Evolutionary conservation across 1,140 invertebrate species (phyloP).

Genomic region (Maconellicoccus hirsutus): DNA sequence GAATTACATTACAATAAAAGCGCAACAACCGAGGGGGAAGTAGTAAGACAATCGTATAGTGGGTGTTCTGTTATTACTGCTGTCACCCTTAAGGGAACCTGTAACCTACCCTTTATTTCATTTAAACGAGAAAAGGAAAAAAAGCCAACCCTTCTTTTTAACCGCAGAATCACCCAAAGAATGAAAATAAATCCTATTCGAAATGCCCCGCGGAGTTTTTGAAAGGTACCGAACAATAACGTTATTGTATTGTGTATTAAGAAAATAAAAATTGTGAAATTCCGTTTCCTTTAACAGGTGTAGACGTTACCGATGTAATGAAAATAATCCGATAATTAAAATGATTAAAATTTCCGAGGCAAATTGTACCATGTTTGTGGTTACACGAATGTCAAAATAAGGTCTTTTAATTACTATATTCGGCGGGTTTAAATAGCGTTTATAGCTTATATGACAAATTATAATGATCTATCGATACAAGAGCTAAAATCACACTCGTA

Average conservation of each 20-base stretch:
- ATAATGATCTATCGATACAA: too few relatives aligned
- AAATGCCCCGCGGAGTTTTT: constrained; percentile 18
- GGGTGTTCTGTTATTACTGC: constrained; percentile 21
- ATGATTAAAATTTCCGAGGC: neutral
- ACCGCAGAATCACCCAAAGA: constrained; percentile 16
- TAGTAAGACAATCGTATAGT: constrained; percentile 21
- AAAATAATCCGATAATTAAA: neutral
- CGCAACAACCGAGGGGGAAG: constrained; percentile 17
- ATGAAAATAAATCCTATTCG: constrained; percentile 17
- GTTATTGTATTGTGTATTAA: neutral
- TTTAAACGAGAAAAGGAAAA: constrained; percentile 6
- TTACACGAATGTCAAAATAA: too few relatives aligned
- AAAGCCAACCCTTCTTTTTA: constrained; percentile 21
- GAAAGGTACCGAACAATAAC: constrained; percentile 2
- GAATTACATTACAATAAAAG: constrained; percentile 21
- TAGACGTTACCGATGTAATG: neutral
- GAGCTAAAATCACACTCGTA: too few relatives aligned
- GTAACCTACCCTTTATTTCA: constrained; percentile 20
- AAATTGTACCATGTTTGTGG: too few relatives aligned
- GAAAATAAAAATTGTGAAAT: constrained; percentile 12
- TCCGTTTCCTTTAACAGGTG: constrained; percentile 16
- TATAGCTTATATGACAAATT: too few relatives aligned
- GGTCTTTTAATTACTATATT: too few relatives aligned
- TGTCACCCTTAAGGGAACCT: constrained; percentile 18
- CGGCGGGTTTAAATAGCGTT: too few relatives aligned